Evolutionary conservation across 1,140 invertebrate genomes (phyloP), one percentile per base, ranked within the genome.

Genomic region (Drosophila ercepeae): DNA sequence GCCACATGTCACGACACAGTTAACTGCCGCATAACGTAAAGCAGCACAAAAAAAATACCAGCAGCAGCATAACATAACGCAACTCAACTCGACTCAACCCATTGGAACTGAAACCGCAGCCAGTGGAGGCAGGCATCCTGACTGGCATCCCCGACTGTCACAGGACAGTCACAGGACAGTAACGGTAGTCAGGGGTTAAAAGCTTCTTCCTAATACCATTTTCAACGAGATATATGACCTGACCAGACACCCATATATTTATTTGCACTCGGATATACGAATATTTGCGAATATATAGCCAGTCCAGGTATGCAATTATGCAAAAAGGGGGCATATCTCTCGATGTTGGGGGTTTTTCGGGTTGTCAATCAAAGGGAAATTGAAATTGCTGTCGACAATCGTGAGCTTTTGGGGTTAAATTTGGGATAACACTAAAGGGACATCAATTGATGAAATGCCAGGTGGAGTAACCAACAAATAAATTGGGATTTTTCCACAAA

Each of bases 1-100:
- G 82, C 81, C 81, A 86, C 81, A 86, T 86, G 81, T 81, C 81
- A 88, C 61, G 76, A 78, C 76, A 84, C 78, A 86, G 76, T 81
- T 86, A 84, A 84, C 81, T 86, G 68, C 67, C 82, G 57, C 60
- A 84, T 55, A 75, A 67, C 64, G 50, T 55, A 72, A 65, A 58
- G 46, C 39, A 52, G 64, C 63, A 48, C 32, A 44, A 58, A 42
- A 52, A 21, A 64, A 46, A 7, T 6, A 34, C 3, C 36, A 50
- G 14, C n/a, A 19, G 5, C 36, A 18, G 21, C 48, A 18, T 27
- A 64, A 23, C 48, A 53, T 27, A 67, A 67, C 63, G 32, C 42
- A 65, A 65, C 46, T 18, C 25, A 52, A 51, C 59, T 45, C 41
- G 14, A 13, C 44, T 13, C 41, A 51, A 42, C 18, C 21, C 14